Conservation (phyloP, 2,113 vertebrate species). For the Syrmaticus mikado region DNA sequence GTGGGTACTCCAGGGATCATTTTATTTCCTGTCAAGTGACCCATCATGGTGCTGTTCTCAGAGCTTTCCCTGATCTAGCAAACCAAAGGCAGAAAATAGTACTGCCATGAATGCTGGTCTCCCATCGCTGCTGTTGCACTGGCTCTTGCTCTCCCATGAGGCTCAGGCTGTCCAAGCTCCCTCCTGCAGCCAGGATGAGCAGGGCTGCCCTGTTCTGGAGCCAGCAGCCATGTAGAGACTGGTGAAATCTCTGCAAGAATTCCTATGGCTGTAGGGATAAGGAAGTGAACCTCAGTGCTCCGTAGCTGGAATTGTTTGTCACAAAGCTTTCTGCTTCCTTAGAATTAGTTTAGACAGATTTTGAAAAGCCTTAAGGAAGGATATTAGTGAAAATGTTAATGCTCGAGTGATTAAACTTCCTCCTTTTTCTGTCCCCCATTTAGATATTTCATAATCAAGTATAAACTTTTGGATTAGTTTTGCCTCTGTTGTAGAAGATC, state of each 20-base stretch:
- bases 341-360: neutral
- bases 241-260: neutral
- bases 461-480: neutral
- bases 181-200: neutral
- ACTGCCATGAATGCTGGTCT: rapidly evolving
- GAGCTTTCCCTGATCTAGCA: neutral
- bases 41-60: rapidly evolving
- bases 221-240: neutral
- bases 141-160: neutral
- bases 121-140: neutral
- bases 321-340: neutral
- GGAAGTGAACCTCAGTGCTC: neutral
- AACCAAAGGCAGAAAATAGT: neutral
- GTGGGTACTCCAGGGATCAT: neutral
- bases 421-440: neutral
- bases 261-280: neutral
- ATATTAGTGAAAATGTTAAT: neutral
- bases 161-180: neutral
- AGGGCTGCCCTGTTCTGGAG: neutral
- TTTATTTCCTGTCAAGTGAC: neutral
- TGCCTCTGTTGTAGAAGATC: neutral
- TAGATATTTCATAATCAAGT: neutral
- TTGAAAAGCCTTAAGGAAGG: neutral
- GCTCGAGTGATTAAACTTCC: neutral
- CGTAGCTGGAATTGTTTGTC: neutral